A percentile compares a stretch with the other conserved stretches of the same genome.
These are phyloP conservation scores for Linhomoeus sp. DNA, from an alignment of 2,888 invertebrate genomes.

Conservation along the genomic window DNA sequence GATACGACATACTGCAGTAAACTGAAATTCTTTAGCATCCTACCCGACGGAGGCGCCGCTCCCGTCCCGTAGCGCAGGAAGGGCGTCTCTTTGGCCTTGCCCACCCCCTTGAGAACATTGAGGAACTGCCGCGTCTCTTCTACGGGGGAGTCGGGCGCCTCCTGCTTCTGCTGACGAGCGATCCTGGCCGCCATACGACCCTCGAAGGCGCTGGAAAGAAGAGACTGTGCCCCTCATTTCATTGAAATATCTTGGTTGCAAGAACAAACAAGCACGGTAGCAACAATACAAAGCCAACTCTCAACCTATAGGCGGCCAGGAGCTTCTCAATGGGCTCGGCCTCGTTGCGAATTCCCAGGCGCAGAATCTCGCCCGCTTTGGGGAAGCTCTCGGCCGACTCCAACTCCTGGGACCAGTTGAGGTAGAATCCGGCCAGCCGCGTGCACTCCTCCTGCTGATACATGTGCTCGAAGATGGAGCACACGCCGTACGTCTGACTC, in stretches of 20 bases:
- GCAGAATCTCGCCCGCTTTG: too few relatives aligned
- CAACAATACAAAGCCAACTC: too few relatives aligned
- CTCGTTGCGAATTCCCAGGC: too few relatives aligned
- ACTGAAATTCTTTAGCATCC: too few relatives aligned
- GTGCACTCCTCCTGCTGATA: constrained; percentile 58
- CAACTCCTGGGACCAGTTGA: constrained; percentile 58
- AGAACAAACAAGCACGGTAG: too few relatives aligned
- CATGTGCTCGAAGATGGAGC: constrained; percentile 50
- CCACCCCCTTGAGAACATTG: constrained; percentile 2
- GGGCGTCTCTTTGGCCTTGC: not conserved
- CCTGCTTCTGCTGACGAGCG: not conserved
- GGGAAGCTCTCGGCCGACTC: too few relatives aligned
- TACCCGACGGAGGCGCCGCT: too few relatives aligned
- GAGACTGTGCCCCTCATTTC: too few relatives aligned
- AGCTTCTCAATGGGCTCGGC: too few relatives aligned
- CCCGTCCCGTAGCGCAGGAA: not conserved
- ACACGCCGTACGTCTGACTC: constrained; percentile 35
- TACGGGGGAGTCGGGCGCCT: not conserved
- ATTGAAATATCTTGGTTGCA: too few relatives aligned
- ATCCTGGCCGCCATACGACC: not conserved
- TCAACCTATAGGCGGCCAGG: too few relatives aligned
- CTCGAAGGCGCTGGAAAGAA: not conserved
- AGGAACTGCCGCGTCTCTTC: constrained; percentile 3
- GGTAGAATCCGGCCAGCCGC: constrained; percentile 60
- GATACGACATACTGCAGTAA: too few relatives aligned